phyloP scores from a whole-genome alignment of 1,140 invertebrate genomes.

The Formica selysi region DNA sequence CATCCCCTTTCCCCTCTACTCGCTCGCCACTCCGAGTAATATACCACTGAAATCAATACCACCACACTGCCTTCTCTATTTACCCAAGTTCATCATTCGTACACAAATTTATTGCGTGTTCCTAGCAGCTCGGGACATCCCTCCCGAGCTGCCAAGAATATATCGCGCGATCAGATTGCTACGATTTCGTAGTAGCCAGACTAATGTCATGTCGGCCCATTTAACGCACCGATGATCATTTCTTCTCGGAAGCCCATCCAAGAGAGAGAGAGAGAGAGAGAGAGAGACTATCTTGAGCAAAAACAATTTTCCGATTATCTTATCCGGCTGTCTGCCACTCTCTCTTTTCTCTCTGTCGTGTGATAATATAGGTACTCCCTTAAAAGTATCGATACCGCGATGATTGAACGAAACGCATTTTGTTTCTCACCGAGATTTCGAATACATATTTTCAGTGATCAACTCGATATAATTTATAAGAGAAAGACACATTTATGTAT shows the following conservation, averaged over 20 bases:
- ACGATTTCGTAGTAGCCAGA: slow-evolving; percentile 62
- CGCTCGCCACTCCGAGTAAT: slow-evolving; percentile 76
- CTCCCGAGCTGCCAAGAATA: slow-evolving; percentile 52
- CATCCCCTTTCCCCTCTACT: slow-evolving; percentile 34
- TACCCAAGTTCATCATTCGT: slow-evolving; percentile 80
- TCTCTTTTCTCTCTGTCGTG: no score
- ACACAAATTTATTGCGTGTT: slow-evolving; percentile 82
- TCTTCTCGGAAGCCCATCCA: slow-evolving; percentile 42
- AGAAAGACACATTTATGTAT: no score
- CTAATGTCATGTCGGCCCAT: slow-evolving; percentile 49
- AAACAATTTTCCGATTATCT: slow-evolving; percentile 50
- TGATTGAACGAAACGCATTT: background rate
- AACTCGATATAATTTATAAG: background rate
- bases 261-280: no score
- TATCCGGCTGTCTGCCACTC: background rate
- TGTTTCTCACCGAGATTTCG: background rate
- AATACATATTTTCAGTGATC: background rate
- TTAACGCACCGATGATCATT: slow-evolving; percentile 47
- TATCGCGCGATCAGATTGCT: slow-evolving; percentile 62
- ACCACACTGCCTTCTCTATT: slow-evolving; percentile 81
- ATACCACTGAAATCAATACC: slow-evolving; percentile 83
- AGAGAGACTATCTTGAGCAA: slow-evolving; percentile 23
- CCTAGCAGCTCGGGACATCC: slow-evolving; percentile 59
- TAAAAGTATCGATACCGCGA: background rate
- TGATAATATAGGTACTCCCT: background rate